Conservation (phyloP, 2,888 invertebrate genomes). For the Drosophila tanythrix region DNA sequence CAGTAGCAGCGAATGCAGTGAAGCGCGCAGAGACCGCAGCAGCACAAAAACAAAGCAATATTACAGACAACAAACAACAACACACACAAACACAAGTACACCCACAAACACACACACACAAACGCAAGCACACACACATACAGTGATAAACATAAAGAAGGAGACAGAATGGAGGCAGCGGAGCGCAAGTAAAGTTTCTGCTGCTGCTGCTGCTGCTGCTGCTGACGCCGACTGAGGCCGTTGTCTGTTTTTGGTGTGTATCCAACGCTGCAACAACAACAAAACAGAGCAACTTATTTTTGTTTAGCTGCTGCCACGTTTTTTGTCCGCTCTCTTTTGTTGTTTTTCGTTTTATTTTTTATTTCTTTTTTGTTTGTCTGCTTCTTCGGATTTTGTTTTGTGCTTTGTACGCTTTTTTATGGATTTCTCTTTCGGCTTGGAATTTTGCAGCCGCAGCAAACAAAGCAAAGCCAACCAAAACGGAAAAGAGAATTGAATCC, state of each 20-base stretch:
- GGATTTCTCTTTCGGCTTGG: conserved; percentile 67
- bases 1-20: conserved; percentile 44
- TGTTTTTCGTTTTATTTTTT: conserved; percentile 41
- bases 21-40: conserved; percentile 54
- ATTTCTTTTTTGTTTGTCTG: conserved; percentile 33
- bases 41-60: conserved; percentile 40
- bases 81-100: conserved; percentile 31
- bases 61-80: conserved; percentile 51
- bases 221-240: conserved; percentile 54
- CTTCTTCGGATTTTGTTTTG: conserved; percentile 38
- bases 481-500: conserved; percentile 66
- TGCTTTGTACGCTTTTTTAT: conserved; percentile 44
- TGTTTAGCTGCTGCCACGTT: conserved; percentile 71
- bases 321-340: conserved; percentile 52
- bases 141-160: conserved; percentile 41
- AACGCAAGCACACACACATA: conserved; percentile 25
- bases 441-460: conserved; percentile 52
- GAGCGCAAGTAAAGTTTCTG: conserved; percentile 43
- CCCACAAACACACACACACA: conserved; percentile 21
- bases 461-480: conserved; percentile 44
- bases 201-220: conserved; percentile 19
- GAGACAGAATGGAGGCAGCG: conserved; percentile 65
- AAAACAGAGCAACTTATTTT: conserved; percentile 67
- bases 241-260: conserved; percentile 68
- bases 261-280: conserved; percentile 53